Percentiles rank a stretch among this genome's conserved stretches.
phyloP scores from a whole-genome alignment of 2,888 invertebrate species.

The Mythimna pallens region DNA sequence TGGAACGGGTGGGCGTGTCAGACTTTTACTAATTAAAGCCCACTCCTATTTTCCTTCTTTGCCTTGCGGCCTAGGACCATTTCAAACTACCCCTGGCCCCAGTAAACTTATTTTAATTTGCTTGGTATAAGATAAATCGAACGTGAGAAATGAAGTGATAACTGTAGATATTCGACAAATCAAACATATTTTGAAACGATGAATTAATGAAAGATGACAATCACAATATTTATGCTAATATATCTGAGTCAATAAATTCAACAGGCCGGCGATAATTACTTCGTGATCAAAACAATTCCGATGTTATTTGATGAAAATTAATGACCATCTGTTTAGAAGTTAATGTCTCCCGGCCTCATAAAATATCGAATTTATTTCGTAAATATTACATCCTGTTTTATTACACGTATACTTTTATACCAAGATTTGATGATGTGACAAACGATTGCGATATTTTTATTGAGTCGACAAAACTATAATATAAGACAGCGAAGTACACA shows the following conservation, averaged over 20 bases:
- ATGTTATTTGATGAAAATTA: slow-evolving; percentile 68
- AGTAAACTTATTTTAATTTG: neutral
- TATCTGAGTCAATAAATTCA: slow-evolving; percentile 52
- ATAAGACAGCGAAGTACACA: slow-evolving; percentile 23
- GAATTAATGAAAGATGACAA: slow-evolving; percentile 32
- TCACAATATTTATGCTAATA: slow-evolving; percentile 48
- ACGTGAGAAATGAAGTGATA: slow-evolving; percentile 24
- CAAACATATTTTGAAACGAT: slow-evolving; percentile 31
- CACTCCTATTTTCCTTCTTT: no score
- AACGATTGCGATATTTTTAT: slow-evolving; percentile 49
- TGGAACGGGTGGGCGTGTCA: no score
- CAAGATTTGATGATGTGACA: slow-evolving; percentile 36
- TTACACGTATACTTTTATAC: slow-evolving; percentile 17
- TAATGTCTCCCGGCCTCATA: slow-evolving; percentile 64
- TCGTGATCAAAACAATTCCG: slow-evolving; percentile 64
- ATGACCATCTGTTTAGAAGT: slow-evolving; percentile 62
- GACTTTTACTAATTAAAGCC: no score
- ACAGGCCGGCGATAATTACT: slow-evolving; percentile 53
- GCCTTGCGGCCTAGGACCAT: no score
- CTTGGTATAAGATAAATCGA: neutral
- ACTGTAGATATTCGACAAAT: slow-evolving; percentile 26
- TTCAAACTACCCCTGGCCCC: neutral
- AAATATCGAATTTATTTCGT: slow-evolving; percentile 67
- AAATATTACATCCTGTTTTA: slow-evolving; percentile 32
- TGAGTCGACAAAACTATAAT: slow-evolving; percentile 35